Evolutionary conservation across 2,113 vertebrate species (phyloP).

Genomic region (Columbina picui): DNA sequence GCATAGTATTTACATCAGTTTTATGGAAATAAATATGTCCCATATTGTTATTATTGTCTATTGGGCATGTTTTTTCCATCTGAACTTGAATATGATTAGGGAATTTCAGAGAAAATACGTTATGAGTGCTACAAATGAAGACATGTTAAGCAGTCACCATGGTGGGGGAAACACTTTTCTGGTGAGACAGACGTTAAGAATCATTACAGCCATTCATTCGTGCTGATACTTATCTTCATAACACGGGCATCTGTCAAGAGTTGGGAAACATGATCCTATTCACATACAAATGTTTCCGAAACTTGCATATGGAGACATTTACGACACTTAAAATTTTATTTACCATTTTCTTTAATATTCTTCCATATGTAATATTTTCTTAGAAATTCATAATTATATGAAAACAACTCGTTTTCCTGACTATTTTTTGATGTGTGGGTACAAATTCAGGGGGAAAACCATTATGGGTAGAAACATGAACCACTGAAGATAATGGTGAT

Average conservation of each 20-base stretch:
- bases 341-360: neutral
- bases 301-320: neutral
- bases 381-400: neutral
- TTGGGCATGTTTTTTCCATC: neutral
- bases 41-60: neutral
- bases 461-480: neutral
- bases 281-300: neutral
- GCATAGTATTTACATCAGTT: neutral
- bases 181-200: neutral
- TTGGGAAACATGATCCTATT: neutral
- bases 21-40: neutral
- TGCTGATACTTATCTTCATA: neutral
- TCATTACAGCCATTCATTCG: neutral
- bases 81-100: neutral
- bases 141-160: neutral
- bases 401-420: neutral
- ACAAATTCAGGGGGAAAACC: neutral
- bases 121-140: neutral
- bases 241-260: neutral
- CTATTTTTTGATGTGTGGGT: neutral
- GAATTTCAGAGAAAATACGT: neutral
- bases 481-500: neutral
- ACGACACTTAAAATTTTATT: neutral
- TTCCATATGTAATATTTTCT: neutral
- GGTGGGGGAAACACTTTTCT: fast-evolving